Percentiles rank a stretch among this genome's conserved stretches.
Evolutionary conservation across 1,140 invertebrate genomes (phyloP).

Genomic region (Periplaneta americana): DNA sequence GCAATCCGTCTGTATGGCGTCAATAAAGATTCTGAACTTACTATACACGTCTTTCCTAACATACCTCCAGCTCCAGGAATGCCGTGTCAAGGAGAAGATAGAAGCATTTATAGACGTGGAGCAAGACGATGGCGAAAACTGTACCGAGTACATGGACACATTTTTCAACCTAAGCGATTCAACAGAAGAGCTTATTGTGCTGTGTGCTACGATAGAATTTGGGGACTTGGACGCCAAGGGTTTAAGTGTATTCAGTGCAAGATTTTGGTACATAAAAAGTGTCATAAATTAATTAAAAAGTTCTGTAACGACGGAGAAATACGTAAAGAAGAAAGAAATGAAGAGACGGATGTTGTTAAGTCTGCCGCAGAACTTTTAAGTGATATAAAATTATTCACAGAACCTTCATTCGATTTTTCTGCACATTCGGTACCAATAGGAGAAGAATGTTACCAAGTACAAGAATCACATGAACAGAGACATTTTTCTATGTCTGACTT

Average conservation of each 20-base stretch:
- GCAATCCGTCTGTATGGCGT: constrained; percentile 91
- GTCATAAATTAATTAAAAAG: constrained; percentile 93
- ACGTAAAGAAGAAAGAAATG: constrained; percentile 57
- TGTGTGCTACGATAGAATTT: constrained; percentile 96
- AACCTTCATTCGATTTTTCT: constrained; percentile 41
- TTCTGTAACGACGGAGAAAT: constrained; percentile 69
- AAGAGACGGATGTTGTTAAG: constrained; percentile 37
- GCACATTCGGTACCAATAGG: constrained; percentile 48
- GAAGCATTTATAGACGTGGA: constrained; percentile 97
- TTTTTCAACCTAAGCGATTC: constrained; percentile 70
- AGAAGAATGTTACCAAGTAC: constrained; percentile 53
- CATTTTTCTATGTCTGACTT: constrained; percentile 96
- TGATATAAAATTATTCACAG: constrained; percentile 37
- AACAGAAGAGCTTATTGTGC: constrained; percentile 80
- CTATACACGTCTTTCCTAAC: constrained; percentile 79
- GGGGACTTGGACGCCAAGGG: constrained; percentile 96
- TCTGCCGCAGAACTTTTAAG: constrained; percentile 35
- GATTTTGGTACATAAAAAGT: constrained; percentile 97
- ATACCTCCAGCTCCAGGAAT: constrained; percentile 89
- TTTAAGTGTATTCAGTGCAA: constrained; percentile 99
- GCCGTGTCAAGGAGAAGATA: constrained; percentile 96
- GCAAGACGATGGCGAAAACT: constrained; percentile 96
- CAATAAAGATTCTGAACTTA: constrained; percentile 94
- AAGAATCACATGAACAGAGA: constrained; percentile 68
- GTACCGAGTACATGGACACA: constrained; percentile 97